Conservation (phyloP, 2,888 invertebrate species). For the Heliconius hortense region DNA sequence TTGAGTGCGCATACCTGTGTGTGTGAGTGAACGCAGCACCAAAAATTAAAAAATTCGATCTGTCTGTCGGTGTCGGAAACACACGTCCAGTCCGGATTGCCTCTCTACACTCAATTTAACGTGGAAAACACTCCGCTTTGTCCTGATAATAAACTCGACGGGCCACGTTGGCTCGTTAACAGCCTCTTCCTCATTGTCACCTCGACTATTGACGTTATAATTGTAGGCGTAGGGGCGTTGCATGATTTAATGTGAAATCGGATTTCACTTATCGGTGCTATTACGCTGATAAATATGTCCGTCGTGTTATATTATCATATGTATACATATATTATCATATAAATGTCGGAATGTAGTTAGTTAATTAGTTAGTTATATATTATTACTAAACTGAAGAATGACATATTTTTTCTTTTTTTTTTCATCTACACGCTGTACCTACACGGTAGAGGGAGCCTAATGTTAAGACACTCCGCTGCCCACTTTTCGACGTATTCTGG, state of each 20-base stretch:
- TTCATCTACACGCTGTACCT: no score
- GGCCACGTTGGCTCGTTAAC: conserved; percentile 44
- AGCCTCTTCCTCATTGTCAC: conserved; percentile 43
- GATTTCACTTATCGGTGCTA: conserved; percentile 13
- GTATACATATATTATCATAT: background rate
- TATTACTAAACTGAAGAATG: no score
- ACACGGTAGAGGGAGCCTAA: no score
- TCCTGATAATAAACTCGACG: conserved; percentile 61
- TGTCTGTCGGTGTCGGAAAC: conserved; percentile 69
- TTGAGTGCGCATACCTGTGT: conserved; percentile 6
- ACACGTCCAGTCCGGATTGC: conserved; percentile 72
- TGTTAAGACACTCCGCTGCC: no score
- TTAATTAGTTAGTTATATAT: background rate
- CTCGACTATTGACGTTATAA: conserved; percentile 38
- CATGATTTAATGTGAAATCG: conserved; percentile 24
- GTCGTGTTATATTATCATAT: background rate
- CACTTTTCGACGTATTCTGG: no score
- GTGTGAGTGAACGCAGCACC: conserved; percentile 51
- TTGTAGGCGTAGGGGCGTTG: conserved; percentile 23
- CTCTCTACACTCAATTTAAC: conserved; percentile 69
- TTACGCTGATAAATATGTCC: conserved; percentile 1
- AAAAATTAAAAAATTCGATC: conserved; percentile 74
- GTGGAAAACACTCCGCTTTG: conserved; percentile 77
- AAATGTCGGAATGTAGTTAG: background rate
- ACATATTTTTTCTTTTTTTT: no score